Base-by-base conservation (phyloP, 2,113 vertebrate species). In the Bos javanicus region DNA sequence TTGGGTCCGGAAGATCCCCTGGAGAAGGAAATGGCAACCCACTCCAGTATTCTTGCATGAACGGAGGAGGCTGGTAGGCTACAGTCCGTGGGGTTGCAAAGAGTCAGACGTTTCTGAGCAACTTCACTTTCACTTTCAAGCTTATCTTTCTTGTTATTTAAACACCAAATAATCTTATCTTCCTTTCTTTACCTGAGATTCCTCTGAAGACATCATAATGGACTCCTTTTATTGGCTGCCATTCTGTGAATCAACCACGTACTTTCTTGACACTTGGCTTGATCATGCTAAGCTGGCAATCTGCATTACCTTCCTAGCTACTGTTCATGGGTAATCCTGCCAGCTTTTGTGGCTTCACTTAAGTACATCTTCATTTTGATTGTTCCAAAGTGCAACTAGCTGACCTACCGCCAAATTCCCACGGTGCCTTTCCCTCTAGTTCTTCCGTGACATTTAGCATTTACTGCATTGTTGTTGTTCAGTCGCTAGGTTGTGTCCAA, bases 111-210 rank as follows among this genome's bases (percentile, higher is more conserved):
- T 25, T 23, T 39, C 67, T 3, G 21, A 74, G 19, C n/a, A 39
- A 74, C 67, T 74, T 74, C n/a, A 13, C 67, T 74, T 74, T 74
- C 67, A 39, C n/a, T 71, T 71, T 71, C 67, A 86, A 93, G 48
- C 26, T 91, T 88, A 71, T 71, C 46, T 86, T 92, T 62, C 33
- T 28, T 86, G 13, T 76, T 93, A 48, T 60, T 97, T 86, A 91
- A 91, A 59, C 19, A 67, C 33, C 59, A 83, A 23, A 50, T 56
- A 89, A 39, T 60, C 39, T 90, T 46, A 59, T 5, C 46, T 87
- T 92, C 30, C 23, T 74, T 46, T 19, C 57, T 94, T 87, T 71
- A 26, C 46, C 54, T 62, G 60, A 60, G 36, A 83, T 59, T 82
- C 25, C 56, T 81, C 57, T 14, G 56, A 92, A 74, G 57, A 62